Evolutionary conservation across 2,888 invertebrate genomes (phyloP).

Genomic region (Eudemis profundana): DNA sequence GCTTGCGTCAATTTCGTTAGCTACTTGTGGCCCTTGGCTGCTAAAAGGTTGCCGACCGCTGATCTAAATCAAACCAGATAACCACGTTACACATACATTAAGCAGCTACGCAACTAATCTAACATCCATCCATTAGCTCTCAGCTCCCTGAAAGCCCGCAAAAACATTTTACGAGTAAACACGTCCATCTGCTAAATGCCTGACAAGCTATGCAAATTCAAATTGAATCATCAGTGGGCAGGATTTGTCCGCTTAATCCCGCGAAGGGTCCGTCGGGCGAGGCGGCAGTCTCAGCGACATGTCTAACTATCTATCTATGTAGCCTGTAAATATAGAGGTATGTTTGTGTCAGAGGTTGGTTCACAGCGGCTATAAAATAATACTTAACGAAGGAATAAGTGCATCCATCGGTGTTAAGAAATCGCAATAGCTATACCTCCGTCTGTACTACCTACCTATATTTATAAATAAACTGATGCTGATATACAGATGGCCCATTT

Average conservation of each 20-base stretch:
- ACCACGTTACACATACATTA: not conserved
- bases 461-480: too few species aligned
- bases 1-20: too few species aligned
- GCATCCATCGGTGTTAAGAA: too few species aligned
- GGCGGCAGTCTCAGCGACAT: conserved; percentile 46
- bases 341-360: too few species aligned
- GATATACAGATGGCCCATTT: too few species aligned
- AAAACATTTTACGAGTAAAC: conserved; percentile 35
- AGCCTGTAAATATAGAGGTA: too few species aligned
- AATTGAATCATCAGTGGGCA: conserved; percentile 70
- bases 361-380: too few species aligned
- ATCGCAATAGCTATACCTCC: too few species aligned
- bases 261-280: conserved; percentile 51
- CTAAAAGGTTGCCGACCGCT: not conserved
- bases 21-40: not conserved
- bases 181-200: conserved; percentile 49
- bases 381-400: too few species aligned
- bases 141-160: conserved; percentile 14
- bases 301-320: conserved; percentile 13
- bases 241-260: conserved; percentile 63
- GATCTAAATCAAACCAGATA: not conserved
- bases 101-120: conserved; percentile 4
- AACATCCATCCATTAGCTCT: conserved; percentile 22
- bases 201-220: conserved; percentile 70
- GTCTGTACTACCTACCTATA: too few species aligned